Percentiles rank a stretch among this genome's conserved stretches.
These are phyloP conservation scores for Campaea margaritaria DNA, from an alignment of 2,888 invertebrate species.

Conservation along the genomic window DNA sequence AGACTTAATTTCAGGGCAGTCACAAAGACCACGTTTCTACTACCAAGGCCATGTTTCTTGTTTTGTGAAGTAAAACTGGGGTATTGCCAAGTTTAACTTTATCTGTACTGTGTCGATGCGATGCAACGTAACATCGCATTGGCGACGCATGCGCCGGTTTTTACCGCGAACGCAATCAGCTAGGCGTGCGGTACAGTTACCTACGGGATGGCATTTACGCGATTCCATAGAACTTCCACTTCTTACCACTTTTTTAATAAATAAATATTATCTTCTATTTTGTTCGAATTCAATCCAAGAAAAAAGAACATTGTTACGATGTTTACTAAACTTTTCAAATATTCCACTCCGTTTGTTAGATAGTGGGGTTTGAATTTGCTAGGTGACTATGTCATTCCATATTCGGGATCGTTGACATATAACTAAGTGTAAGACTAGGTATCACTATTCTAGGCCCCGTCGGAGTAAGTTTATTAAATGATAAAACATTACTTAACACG, in stretches of 20 bases:
- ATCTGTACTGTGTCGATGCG: constrained; percentile 8
- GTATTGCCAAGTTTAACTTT: not conserved
- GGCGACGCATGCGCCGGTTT: constrained; percentile 56
- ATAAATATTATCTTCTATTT: constrained; percentile 4
- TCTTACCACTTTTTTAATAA: constrained; percentile 7
- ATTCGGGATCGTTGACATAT: no score
- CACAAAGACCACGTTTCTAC: no score
- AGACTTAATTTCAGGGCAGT: no score
- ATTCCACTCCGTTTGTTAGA: not conserved
- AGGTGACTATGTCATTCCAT: no score
- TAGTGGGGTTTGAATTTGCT: no score
- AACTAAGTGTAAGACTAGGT: no score
- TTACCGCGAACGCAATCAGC: constrained; percentile 59
- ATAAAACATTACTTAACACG: no score
- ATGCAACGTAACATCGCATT: constrained; percentile 41
- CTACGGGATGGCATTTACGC: constrained; percentile 49
- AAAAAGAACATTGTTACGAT: constrained; percentile 3
- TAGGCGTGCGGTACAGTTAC: constrained; percentile 63
- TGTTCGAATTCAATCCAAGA: constrained; percentile 11
- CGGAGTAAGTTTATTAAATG: no score
- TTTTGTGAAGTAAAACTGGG: no score
- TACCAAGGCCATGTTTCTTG: no score
- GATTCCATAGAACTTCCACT: constrained; percentile 45
- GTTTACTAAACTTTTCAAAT: constrained; percentile 3
- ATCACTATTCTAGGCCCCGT: no score